Evolutionary conservation across 1,140 invertebrate species (phyloP), one percentile per base, ranked within the genome.

Genomic region (Arion vulgaris): DNA sequence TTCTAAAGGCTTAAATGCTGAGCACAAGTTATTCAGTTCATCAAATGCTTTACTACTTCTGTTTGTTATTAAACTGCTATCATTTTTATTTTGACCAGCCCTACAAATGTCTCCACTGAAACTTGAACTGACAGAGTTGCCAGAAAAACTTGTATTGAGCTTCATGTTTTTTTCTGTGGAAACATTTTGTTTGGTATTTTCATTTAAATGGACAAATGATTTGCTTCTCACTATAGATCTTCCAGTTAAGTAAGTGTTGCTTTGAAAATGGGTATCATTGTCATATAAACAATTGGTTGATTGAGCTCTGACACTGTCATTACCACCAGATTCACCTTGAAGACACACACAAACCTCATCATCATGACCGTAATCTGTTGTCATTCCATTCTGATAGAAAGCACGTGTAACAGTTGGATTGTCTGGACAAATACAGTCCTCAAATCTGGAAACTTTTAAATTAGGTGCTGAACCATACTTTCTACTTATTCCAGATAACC

Each of bases 391-490:
- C 39, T 78, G 83, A 82, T 88, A 91, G 74, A 88, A 90, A 53
- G 90, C 89, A 41, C 88, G 78, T 1, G 90, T 91, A 4, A 91
- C 87, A 36, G 88, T 91, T 39, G 84, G 82, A 74, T 91, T 91
- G 49, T 91, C 90, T 13, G 90, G 90, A 13, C 90, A 89, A 87
- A 91, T 90, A 17, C 88, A 88, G 32, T 89, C 90, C 78, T 91
- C 90, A 85, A 88, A 91, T 69, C 85, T 84, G 7, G 88, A 86
- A 17, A 89, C 84, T 62, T 86, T 85, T n/a, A 86, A 82, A 53
- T 84, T 80, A 1, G 85, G 80, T 13, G 72, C 84, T 1, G 86
- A 87, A 0, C 80, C 73, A 78, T 72, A 83, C 32, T 78, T 85
- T 41, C 72, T 81, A 34, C 75, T 82, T 51, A 34, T 72, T 19